Evolutionary conservation across 2,888 invertebrate genomes (phyloP), one percentile per base, ranked within the genome.

Genomic region (Orthosia gracilis): DNA sequence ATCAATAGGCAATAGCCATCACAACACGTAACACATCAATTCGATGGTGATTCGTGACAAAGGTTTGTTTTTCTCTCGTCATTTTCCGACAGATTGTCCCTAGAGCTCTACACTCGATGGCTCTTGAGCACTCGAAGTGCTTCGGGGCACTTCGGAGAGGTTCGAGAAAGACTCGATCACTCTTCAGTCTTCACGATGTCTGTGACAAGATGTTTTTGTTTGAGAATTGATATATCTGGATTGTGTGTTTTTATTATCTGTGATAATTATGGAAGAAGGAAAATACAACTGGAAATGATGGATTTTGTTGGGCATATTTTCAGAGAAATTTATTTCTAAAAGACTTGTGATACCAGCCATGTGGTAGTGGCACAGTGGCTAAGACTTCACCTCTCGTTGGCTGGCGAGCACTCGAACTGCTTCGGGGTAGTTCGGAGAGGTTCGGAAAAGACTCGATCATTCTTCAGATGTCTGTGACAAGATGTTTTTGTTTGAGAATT

Each of bases 51-150:
- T 83, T 85, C 86, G 88, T 84, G 84, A 86, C 87, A 85, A 89
- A 87, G 87, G 91, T 93, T 93, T 94, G 94, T 94, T 94, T 94
- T 93, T 93, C 94, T 92, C 94, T 92, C 89, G 90, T 92, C 90
- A 91, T 92, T 94, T 94, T 92, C 94, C 91, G 81, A 90, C 92
- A 91, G 93, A 92, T 92, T 89, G 85, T 92, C 87, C 87, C 85
- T 71, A 86, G 92, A 87, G 89, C 76, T 52, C 85, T 85, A 80
- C 82, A 80, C 86, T 87, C 83, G 90, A 91, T 86, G 87, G 84
- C 50, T 18, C 80, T 80, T 73, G 75, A 74, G 78, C 63, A 23
- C 89, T 90, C 80, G 69, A 88, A 82, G 55, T 50, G 84, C 84
- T 87, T 88, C 86, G 83, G 84, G 80, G 61, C 59, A 54, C 73